Evolutionary conservation across 1,140 invertebrate genomes (phyloP).

Genomic region (Argopecten irradians): DNA sequence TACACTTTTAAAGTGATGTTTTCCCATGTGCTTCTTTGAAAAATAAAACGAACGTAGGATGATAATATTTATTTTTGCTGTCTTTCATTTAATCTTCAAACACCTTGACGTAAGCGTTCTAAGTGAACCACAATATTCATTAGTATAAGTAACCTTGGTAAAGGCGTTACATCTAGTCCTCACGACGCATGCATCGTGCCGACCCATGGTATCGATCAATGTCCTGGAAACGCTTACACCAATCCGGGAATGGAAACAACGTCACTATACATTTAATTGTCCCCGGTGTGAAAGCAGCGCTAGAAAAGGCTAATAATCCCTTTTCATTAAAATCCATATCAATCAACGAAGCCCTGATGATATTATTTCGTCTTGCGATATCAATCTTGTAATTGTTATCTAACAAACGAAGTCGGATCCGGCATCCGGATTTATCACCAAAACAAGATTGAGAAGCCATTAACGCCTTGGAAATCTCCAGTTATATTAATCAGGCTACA

Average conservation of each 20-base stretch:
- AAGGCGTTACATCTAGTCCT: neutral
- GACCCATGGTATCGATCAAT: neutral
- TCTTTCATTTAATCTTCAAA: neutral
- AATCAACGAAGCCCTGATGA: neutral
- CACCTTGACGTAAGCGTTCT: neutral
- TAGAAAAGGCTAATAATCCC: slow-evolving; percentile 21
- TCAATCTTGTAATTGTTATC: slow-evolving; percentile 23
- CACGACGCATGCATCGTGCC: neutral
- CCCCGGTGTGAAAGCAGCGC: neutral
- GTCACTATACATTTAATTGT: neutral
- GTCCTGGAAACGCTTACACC: neutral
- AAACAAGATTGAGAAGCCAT: neutral
- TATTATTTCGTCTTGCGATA: neutral
- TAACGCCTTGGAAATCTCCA: neutral
- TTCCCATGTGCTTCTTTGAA: too few species aligned
- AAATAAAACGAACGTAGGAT: too few species aligned
- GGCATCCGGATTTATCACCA: slow-evolving; percentile 20
- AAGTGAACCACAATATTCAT: neutral
- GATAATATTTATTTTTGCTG: neutral
- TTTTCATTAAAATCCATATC: slow-evolving; percentile 23
- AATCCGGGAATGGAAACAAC: neutral
- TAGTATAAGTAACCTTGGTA: neutral
- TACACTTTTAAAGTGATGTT: too few species aligned
- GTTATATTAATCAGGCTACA: neutral
- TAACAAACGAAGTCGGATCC: slow-evolving; percentile 14